Evolutionary conservation across 2,888 invertebrate genomes (phyloP).

Genomic region (Lithophane ornitopus): DNA sequence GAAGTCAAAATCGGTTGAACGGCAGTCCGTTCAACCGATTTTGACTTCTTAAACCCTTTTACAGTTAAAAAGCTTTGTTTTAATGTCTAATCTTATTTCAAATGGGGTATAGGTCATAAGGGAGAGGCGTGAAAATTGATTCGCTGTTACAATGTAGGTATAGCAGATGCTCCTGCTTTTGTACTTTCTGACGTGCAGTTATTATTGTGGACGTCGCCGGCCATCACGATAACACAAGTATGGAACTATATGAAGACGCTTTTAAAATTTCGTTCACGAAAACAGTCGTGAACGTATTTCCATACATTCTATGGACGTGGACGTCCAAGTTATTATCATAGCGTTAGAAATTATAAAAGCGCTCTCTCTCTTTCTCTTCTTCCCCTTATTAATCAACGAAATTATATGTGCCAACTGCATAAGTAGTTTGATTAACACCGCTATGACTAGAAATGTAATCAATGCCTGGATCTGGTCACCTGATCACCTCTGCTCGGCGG

Average conservation of each 20-base stretch:
- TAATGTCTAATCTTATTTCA: too few relatives aligned
- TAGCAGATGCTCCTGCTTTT: not conserved
- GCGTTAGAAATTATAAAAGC: not conserved
- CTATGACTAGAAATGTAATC: not conserved
- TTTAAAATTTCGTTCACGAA: not conserved
- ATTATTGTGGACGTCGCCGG: too few relatives aligned
- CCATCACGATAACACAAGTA: not conserved
- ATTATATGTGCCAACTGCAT: not conserved
- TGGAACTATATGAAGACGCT: too few relatives aligned
- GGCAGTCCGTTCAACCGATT: too few relatives aligned
- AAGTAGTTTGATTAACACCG: not conserved
- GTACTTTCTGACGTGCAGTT: not conserved
- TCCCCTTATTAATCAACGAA: not conserved
- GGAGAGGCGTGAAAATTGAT: too few relatives aligned
- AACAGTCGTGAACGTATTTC: not conserved
- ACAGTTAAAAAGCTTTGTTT: too few relatives aligned
- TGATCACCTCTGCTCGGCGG: conserved; percentile 8
- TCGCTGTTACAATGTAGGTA: too few relatives aligned
- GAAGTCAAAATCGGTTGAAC: too few relatives aligned
- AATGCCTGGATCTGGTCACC: not conserved
- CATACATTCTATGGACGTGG: not conserved
- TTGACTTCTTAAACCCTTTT: too few relatives aligned
- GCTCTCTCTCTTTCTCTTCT: too few relatives aligned
- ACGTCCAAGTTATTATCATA: not conserved
- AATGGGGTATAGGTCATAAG: too few relatives aligned